Percentiles rank a stretch among this genome's conserved stretches.
Evolutionary conservation across 2,888 invertebrate species (phyloP).

Genomic region (Nesidiocoris tenuis): DNA sequence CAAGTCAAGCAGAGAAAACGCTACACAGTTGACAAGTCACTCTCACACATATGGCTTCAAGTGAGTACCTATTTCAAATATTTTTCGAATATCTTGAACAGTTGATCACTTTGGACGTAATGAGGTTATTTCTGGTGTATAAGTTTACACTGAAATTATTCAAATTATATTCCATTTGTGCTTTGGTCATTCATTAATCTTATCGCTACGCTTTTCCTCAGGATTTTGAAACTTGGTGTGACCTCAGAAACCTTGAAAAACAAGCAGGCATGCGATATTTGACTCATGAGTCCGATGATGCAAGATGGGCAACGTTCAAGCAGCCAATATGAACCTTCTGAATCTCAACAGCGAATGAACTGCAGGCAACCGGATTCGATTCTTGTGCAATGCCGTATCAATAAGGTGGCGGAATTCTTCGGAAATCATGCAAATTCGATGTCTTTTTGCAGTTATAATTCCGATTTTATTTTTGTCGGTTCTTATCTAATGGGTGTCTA

Average conservation of each 20-base stretch:
- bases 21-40: constrained; percentile 93
- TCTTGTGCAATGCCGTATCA: too few relatives aligned
- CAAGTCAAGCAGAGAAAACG: constrained; percentile 96
- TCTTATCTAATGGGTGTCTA: too few relatives aligned
- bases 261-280: constrained; percentile 74
- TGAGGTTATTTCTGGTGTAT: too few relatives aligned
- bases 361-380: constrained; percentile 6
- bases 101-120: too few relatives aligned
- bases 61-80: constrained; percentile 61
- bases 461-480: too few relatives aligned
- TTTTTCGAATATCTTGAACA: not conserved
- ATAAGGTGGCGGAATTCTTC: too few relatives aligned
- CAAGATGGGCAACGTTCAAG: constrained; percentile 71
- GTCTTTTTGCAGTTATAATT: too few relatives aligned
- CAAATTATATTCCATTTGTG: too few relatives aligned
- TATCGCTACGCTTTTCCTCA: too few relatives aligned
- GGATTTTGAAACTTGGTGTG: constrained; percentile 92
- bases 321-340: constrained; percentile 7
- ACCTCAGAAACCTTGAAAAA: constrained; percentile 81
- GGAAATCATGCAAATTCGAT: too few relatives aligned
- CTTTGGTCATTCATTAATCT: too few relatives aligned
- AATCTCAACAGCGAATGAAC: not conserved
- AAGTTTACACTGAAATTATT: too few relatives aligned
- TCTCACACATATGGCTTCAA: constrained; percentile 94
- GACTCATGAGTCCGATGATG: constrained; percentile 90